These are phyloP conservation scores for Drosophila bunnanda DNA, from an alignment of 2,888 invertebrate species.

Conservation along the genomic window DNA sequence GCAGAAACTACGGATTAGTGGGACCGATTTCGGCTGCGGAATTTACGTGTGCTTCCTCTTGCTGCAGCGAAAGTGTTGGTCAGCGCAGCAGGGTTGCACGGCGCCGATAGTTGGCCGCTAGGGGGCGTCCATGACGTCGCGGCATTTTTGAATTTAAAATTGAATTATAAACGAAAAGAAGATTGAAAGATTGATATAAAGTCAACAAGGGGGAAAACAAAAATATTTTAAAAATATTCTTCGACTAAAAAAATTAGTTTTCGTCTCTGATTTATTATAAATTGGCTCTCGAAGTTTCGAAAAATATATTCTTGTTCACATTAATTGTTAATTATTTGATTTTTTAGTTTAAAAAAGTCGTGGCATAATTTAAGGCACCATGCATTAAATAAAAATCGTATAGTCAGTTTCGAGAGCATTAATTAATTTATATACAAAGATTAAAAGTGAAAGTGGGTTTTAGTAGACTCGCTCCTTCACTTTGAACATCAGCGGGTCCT, in stretches of 20 bases:
- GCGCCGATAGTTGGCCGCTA: not conserved
- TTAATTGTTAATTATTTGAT: too few species aligned
- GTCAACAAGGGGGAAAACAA: not conserved
- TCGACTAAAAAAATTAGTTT: too few species aligned
- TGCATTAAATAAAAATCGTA: not conserved
- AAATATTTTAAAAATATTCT: not conserved
- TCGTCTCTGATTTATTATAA: too few species aligned
- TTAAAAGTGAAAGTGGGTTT: conserved; percentile 1
- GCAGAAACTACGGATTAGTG: conserved; percentile 34
- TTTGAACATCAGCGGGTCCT: conserved; percentile 82
- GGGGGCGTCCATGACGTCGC: not conserved
- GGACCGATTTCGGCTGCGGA: conserved; percentile 14
- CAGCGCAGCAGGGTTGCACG: not conserved
- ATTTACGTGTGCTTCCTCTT: conserved; percentile 8
- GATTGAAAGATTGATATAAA: too few species aligned
- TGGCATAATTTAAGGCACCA: not conserved
- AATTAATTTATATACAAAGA: conserved; percentile 2
- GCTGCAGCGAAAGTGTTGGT: conserved; percentile 4
- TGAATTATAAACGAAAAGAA: too few species aligned
- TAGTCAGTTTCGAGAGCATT: not conserved
- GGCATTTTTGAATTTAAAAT: not conserved
- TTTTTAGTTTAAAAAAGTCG: not conserved
- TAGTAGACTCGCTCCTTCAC: conserved; percentile 76
- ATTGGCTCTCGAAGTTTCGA: too few species aligned
- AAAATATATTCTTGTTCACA: too few species aligned